Evolutionary conservation across 2,888 invertebrate genomes (phyloP), one percentile per base, ranked within the genome.

Genomic region (Chymomyza caudatula): DNA sequence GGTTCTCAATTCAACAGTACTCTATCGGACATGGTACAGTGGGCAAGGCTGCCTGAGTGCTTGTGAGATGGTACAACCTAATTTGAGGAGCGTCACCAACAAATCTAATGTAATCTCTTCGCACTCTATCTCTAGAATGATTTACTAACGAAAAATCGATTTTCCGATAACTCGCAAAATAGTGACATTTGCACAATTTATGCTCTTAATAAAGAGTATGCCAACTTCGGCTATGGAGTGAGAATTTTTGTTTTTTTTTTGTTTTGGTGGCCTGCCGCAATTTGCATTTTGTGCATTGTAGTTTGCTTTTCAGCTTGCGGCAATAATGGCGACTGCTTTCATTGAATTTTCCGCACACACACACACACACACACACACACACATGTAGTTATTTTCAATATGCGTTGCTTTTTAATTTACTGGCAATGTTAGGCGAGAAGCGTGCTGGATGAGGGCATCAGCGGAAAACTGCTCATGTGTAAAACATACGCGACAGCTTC

Each of bases 391-490:
- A 37, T 37, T 37, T 58, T 63, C 17, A 29, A 58, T 51, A 49
- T 63, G 61, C 53, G 42, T 56, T 53, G 52, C 43, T 67, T 74
- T 75, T 76, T 72, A 74, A 74, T 74, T 72, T 72, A 68, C 65
- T 56, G 55, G 44, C 52, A 22, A 54, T n/a, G n/a, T n/a, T n/a
- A 55, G 76, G 59, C 72, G 71, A 62, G 58, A 67, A 67, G 49
- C 3, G 42, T 56, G 20, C 43, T n/a, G 17, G 13, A 3, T 42
- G 8, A 47, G 15, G 47, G 17, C 13, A n/a, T n/a, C n/a, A n/a
- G n/a, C n/a, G n/a, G 22, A 2, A 15, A 8, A 11, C 13, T 15
- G n/a, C 25, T 42, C 52, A 51, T 29, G 11, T 6, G 8, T 11
- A 19, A 47, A 47, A 17, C 47, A 47, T 47, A 37, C 19, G 47